Evolutionary conservation across 2,888 invertebrate species (phyloP), one percentile per base, ranked within the genome.

Genomic region (Orgyia antiqua): DNA sequence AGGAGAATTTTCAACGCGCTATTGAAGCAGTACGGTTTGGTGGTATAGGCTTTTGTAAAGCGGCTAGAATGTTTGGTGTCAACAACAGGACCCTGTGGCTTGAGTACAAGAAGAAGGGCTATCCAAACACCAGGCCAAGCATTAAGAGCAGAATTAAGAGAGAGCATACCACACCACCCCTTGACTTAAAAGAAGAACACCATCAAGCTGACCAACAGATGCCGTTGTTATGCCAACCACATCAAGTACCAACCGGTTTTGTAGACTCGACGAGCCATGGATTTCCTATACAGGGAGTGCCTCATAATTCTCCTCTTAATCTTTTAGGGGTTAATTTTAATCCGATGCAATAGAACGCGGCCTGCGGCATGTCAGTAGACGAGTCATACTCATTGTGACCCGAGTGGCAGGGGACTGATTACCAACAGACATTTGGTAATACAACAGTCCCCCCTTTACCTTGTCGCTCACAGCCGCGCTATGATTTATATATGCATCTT

Each of bases 11-110:
- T 72, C 91, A 93, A 45, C 87, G 92, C 18, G 94, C 94, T 0
- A 75, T 94, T 28, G 94, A 94, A 61, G 94, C 94, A 0, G 94
- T 94, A 0, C 89, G 94, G 39, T 92, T 91, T 58, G 94, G 94
- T 11, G 93, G 94, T 20, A 93, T 94, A 49, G 94, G 94, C 1
- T 94, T 94, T 73, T 94, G 94, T 72, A 94, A 94, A 60, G 94
- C 94, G 5, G 94, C 94, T 0, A 87, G 93, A 29, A 89, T 94
- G 78, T 94, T 93, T 69, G 94, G 94, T 15, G 94, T 95, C 9
- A 94, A 94, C 73, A 94, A 94, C 74, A 88, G 94, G 33, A 94
- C 94, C 0, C 80, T 95, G 2, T 94, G 94, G 94, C 79, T 94
- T 20, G 94, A 94, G 63, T 94, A 94, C 66, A 94, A 93, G 61